Evolutionary conservation across 2,113 vertebrate genomes (phyloP), one percentile per base, ranked within the genome.

Genomic region (Gopherus flavomarginatus): DNA sequence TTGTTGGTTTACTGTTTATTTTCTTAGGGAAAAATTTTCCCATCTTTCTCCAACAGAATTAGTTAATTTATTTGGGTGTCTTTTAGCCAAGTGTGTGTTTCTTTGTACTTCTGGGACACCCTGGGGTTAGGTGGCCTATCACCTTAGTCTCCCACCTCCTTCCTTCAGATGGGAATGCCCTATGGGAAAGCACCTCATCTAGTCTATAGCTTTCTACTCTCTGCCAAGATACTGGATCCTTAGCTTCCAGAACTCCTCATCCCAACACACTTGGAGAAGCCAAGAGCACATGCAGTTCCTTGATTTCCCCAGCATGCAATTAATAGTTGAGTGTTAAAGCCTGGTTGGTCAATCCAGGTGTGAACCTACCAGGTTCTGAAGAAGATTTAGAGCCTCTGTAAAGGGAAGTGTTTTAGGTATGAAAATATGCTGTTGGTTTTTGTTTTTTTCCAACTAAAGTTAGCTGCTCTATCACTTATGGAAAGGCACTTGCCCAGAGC

Each of bases 81-180:
- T 42, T 42, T 29, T 47, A 26, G 44, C 24, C 77, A 47, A 29
- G 27, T 62, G 57, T 62, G 27, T 62, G 47, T 14, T n/a, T 31
- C 42, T 83, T 83, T 52, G 65, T 21, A 72, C 10, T 6, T 69
- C 26, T 62, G 31, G 52, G 16, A 84, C 12, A 69, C 50, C 50
- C 50, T 27, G 50, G n/a, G 53, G 42, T 81, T 75, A 86, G 8
- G 65, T 85, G 86, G 44, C 78, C 78, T 22, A 29, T 38, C 35
- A 2, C n/a, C 54, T 0, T 53, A 4, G 83, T 86, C 85, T 78
- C 65, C 14, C 0, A 3, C 8, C 83, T 86, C 81, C 79, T 57
- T 88, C 77, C 54, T 56, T 54, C 85, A 79, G 59, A 69, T 72
- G 72, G 38, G 81, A 19, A 49, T 0, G 1, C 50, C 4, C 44